Conservation (phyloP, 1,140 invertebrate species). For the Papilio aristodemus region DNA sequence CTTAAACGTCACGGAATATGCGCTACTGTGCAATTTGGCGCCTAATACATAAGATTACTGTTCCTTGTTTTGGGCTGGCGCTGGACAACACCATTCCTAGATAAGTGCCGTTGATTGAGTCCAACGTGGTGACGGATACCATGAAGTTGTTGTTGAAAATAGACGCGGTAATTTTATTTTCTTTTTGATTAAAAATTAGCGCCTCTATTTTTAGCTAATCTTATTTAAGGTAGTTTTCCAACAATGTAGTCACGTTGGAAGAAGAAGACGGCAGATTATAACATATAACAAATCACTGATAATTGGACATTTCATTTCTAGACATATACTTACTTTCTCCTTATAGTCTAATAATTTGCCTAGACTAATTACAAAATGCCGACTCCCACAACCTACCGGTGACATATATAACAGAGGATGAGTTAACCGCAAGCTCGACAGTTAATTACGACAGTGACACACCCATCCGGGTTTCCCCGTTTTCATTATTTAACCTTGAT, state of each 20-base stretch:
- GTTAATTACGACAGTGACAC: constrained; percentile 2
- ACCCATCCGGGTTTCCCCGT: constrained; percentile 20
- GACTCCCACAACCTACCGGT: too few species aligned
- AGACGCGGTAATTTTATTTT: too few species aligned
- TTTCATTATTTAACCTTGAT: constrained; percentile 18
- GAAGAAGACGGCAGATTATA: too few species aligned
- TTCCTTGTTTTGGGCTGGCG: neutral
- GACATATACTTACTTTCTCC: too few species aligned
- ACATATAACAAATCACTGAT: too few species aligned
- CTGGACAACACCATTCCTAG: neutral
- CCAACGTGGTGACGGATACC: neutral
- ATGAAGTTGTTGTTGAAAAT: neutral
- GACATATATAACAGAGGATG: neutral
- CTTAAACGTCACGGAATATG: neutral
- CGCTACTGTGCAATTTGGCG: neutral
- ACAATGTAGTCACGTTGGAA: too few species aligned
- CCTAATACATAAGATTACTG: neutral
- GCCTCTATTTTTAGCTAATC: too few species aligned
- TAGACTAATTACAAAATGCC: too few species aligned
- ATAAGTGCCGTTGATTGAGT: neutral
- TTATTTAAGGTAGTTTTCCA: too few species aligned
- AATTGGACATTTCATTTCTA: too few species aligned
- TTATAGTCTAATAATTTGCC: too few species aligned
- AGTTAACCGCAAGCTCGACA: neutral
- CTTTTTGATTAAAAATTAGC: too few species aligned